Percentiles rank a stretch among this genome's conserved stretches.
These are phyloP conservation scores for Phataginus tetradactyla DNA, from an alignment of 2,797 vertebrate genomes.

Conservation along the genomic window DNA sequence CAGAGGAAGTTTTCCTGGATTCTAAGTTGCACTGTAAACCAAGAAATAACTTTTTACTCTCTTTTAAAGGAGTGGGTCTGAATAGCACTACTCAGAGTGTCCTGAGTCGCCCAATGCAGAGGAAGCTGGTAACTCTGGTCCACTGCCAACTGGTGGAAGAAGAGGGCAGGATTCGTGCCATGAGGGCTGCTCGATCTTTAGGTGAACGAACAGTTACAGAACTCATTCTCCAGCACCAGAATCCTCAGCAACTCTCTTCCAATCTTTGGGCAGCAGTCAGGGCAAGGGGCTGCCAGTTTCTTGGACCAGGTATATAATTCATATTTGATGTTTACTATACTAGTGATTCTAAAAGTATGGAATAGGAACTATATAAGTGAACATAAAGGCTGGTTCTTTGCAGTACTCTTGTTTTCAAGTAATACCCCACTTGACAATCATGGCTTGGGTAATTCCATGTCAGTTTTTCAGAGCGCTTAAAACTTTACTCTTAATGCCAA, in stretches of 20 bases:
- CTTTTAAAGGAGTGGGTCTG: slow-evolving; percentile 93
- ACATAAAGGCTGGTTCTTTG: neutral
- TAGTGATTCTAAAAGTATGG: neutral
- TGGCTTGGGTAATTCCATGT: neutral
- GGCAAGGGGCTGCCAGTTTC: slow-evolving; percentile 98
- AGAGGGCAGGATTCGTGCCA: slow-evolving; percentile 97
- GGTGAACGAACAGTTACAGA: slow-evolving; percentile 98
- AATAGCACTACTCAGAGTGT: slow-evolving; percentile 97
- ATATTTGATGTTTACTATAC: neutral
- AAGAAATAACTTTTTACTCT: slow-evolving; percentile 58
- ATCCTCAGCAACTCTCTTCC: slow-evolving; percentile 98
- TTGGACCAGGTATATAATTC: slow-evolving; percentile 93
- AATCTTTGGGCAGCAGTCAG: slow-evolving; percentile 99
- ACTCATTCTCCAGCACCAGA: slow-evolving; percentile 99
- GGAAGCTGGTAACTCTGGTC: slow-evolving; percentile 97
- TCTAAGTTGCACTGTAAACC: slow-evolving; percentile 31
- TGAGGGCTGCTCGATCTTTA: slow-evolving; percentile 97
- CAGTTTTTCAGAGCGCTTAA: slow-evolving; percentile 17
- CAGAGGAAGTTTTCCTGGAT: slow-evolving; percentile 4
- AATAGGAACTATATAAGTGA: neutral
- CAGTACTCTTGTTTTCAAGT: neutral
- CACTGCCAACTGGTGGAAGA: slow-evolving; percentile 99
- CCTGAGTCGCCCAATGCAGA: slow-evolving; percentile 98
- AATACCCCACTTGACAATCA: neutral
- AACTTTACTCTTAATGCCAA: neutral